Evolutionary conservation across 2,888 invertebrate genomes (phyloP), one percentile per base, ranked within the genome.

Genomic region (Catocala nupta): DNA sequence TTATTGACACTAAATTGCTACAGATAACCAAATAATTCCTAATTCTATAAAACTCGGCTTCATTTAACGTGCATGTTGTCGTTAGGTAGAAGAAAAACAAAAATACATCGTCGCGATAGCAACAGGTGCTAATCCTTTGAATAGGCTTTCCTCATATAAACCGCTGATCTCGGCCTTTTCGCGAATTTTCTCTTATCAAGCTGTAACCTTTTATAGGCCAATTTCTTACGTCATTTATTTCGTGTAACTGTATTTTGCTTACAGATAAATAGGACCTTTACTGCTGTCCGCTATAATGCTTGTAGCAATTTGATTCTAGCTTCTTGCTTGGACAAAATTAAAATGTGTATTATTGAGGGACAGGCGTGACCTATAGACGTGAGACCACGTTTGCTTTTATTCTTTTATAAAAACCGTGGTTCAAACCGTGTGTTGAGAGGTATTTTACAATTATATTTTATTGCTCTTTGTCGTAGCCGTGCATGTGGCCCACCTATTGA

Each of bases 61-160:
- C 49, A 67, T 62, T 55, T 51, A 55, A 51, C 52, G 13, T 51
- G 25, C 61, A 13, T 10, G 39, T 7, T 48, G 56, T 47, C 48
- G 8, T 10, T 0, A 25, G 7, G 5, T 16, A 25, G 39, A 48
- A 52, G 36, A 12, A 68, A 50, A 62, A 48, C 44, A 34, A 69
- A 57, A 71, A 63, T 54, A 52, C 12, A 52, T 33, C 7, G 44
- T 25, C 48, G 25, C 50, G 6, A 49, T 25, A 63, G 49, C 73
- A 73, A 73, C 70, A 76, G 68, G 65, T 75, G 61, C 3, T 77
- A 65, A 68, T 72, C 70, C 70, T 64, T 62, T 67, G 51, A 48
- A 67, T 49, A 54, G 33, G 25, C 47, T 53, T 61, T 56, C 44
- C 47, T 62, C 58, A 47, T 53, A 51, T n/a, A 67, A 70, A 58